A percentile compares a stretch with the other conserved stretches of the same genome.
Conservation (phyloP, 64 coral and sea anemone genomes). For the Montipora sp. region DNA sequence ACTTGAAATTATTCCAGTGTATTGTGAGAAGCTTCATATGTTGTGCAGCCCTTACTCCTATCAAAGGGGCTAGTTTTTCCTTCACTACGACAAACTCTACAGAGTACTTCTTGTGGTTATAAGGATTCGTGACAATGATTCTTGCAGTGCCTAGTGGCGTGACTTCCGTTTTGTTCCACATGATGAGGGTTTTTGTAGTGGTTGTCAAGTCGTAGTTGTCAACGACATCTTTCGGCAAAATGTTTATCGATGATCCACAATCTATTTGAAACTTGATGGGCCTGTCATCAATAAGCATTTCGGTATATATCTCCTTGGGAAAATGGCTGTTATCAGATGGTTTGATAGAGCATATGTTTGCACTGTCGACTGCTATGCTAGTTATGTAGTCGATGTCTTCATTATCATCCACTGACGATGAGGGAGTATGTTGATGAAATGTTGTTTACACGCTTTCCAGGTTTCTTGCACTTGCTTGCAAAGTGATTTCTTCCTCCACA, state of each 20-base stretch:
- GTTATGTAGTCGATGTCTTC: background rate
- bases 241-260: conserved; percentile 37
- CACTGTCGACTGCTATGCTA: background rate
- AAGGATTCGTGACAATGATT: conserved; percentile 42
- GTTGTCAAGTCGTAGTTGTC: background rate
- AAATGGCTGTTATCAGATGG: background rate
- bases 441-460: too few relatives aligned
- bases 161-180: too few relatives aligned
- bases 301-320: conserved; percentile 44
- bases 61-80: conserved; percentile 39
- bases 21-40: conserved; percentile 45
- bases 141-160: background rate
- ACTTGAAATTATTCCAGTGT: background rate
- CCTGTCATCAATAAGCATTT: conserved; percentile 34
- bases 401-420: background rate
- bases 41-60: background rate
- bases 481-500: too few relatives aligned
- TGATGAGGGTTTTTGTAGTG: conserved; percentile 1
- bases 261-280: conserved; percentile 9
- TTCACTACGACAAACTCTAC: conserved; percentile 56
- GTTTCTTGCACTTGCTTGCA: too few relatives aligned
- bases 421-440: too few relatives aligned
- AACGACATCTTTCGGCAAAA: conserved; percentile 28
- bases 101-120: conserved; percentile 31
- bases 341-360: too few relatives aligned